These are phyloP conservation scores for Butastur rufipennis DNA, from an alignment of 2,113 vertebrate species.

Conservation along the genomic window DNA sequence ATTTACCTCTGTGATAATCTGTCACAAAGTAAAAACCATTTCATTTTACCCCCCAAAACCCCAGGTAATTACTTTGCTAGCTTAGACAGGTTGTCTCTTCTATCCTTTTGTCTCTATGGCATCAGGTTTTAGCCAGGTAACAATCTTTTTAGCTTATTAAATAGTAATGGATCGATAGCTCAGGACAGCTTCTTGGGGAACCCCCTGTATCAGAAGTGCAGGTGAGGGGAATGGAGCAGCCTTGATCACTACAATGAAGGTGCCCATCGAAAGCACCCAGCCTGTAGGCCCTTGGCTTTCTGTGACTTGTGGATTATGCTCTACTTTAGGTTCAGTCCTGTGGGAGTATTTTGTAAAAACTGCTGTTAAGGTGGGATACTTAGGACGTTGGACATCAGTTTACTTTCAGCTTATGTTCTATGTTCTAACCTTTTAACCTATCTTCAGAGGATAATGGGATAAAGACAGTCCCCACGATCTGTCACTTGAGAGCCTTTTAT, in stretches of 20 bases:
- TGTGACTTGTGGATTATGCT: too few species aligned
- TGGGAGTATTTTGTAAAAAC: neutral
- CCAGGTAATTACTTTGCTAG: neutral
- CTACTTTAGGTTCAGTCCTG: neutral
- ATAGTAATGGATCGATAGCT: neutral
- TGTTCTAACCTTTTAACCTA: neutral
- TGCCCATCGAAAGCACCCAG: neutral
- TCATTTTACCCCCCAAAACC: neutral
- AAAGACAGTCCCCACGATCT: neutral
- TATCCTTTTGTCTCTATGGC: neutral
- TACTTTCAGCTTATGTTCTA: neutral
- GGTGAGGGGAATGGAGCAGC: neutral
- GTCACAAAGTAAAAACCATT: neutral
- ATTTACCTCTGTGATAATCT: neutral
- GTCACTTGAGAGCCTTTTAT: neutral
- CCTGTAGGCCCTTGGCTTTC: neutral
- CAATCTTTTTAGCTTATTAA: neutral
- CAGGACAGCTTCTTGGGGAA: neutral
- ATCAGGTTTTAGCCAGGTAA: neutral
- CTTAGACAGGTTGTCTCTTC: neutral
- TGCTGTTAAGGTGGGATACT: neutral
- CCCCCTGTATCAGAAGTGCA: neutral
- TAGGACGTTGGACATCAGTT: neutral
- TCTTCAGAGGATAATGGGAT: neutral
- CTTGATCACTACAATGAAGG: neutral